Conservation (phyloP, 2,888 invertebrate species). For the Craniophora ligustri region DNA sequence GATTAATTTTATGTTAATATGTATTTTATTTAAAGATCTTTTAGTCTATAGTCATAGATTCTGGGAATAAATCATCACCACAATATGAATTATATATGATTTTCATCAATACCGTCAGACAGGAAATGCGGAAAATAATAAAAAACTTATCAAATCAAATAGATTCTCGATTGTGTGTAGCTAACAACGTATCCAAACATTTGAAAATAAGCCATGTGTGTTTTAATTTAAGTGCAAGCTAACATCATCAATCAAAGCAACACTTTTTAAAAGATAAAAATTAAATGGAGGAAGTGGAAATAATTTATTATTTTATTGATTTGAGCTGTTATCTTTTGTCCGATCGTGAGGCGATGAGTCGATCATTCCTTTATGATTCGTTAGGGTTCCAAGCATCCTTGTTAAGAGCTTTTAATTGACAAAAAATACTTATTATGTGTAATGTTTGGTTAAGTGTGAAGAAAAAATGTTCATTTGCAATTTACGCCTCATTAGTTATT, state of each 20-base stretch:
- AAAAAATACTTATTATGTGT: constrained; percentile 48
- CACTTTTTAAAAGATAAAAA: constrained; percentile 81
- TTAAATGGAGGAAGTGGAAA: constrained; percentile 79
- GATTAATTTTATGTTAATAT: constrained; percentile 16
- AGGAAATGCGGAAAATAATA: neutral
- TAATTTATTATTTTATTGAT: constrained; percentile 87
- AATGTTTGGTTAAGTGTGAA: constrained; percentile 28
- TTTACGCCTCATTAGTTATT: constrained; percentile 36
- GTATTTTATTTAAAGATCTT: too few relatives aligned
- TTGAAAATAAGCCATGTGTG: constrained; percentile 50
- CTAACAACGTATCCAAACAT: constrained; percentile 39
- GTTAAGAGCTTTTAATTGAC: constrained; percentile 64
- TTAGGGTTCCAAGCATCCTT: constrained; percentile 63
- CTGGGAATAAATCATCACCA: too few relatives aligned
- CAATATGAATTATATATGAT: too few relatives aligned
- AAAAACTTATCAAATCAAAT: neutral
- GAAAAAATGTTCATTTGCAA: constrained; percentile 31
- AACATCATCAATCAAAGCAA: constrained; percentile 84
- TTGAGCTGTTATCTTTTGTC: constrained; percentile 81
- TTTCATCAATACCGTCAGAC: too few relatives aligned
- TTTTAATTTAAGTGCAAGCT: constrained; percentile 55
- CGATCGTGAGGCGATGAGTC: constrained; percentile 79
- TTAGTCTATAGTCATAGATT: too few relatives aligned
- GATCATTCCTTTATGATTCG: constrained; percentile 74
- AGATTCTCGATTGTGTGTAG: constrained; percentile 34